phyloP scores from a whole-genome alignment of 2,888 invertebrate genomes.

The Lasius platythorax region DNA sequence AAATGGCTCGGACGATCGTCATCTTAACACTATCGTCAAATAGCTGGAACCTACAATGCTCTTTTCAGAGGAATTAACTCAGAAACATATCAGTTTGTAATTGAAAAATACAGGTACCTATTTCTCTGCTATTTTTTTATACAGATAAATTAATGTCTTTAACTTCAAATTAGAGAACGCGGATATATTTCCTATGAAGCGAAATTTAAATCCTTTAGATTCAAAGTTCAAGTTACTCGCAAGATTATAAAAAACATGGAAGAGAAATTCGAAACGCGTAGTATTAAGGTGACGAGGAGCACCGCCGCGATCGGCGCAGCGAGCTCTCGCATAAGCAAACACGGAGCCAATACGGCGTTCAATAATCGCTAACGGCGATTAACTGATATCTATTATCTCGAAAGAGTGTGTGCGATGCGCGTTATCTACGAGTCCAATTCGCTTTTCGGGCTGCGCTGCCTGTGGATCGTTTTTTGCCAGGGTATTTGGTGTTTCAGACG shows the following conservation, averaged over 20 bases:
- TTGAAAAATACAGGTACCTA: background rate
- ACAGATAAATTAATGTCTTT: background rate
- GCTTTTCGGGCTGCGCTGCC: conserved; percentile 82
- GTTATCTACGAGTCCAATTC: conserved; percentile 81
- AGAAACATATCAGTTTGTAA: background rate
- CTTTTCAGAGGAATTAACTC: background rate
- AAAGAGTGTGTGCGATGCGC: conserved; percentile 17
- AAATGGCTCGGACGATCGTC: conserved; percentile 10
- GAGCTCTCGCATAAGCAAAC: conserved; percentile 18
- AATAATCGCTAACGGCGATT: background rate
- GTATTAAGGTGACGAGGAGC: conserved; percentile 26
- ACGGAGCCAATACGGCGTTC: conserved; percentile 53
- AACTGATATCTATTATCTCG: background rate
- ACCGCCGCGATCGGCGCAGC: background rate
- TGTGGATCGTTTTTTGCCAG: conserved; percentile 85
- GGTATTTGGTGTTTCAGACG: conserved; percentile 85
- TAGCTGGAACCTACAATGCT: background rate
- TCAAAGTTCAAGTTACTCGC: background rate
- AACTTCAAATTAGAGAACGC: background rate
- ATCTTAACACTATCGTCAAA: conserved; percentile 9
- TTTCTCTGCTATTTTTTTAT: background rate
- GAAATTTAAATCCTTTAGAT: background rate
- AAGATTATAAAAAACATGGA: background rate
- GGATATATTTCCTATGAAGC: background rate
- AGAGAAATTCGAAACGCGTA: background rate